Conservation (phyloP, 2,888 invertebrate species). For the Odiellus spinosus region DNA sequence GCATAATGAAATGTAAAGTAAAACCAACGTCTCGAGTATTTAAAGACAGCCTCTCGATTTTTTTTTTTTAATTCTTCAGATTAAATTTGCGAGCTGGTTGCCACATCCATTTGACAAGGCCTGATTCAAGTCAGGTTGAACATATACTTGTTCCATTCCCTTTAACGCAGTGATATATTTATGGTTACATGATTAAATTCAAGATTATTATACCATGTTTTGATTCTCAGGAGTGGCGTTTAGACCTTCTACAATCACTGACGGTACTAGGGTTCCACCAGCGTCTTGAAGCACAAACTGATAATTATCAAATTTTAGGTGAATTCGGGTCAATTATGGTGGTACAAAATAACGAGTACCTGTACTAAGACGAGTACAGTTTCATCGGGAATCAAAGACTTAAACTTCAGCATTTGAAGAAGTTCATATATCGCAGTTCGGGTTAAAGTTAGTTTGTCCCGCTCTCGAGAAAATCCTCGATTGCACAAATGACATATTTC, state of each 20-base stretch:
- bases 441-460: conserved; percentile 83
- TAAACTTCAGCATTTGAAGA: conserved; percentile 87
- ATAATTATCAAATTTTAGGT: conserved; percentile 1
- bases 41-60: too few relatives aligned
- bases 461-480: conserved; percentile 72
- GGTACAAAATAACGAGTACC: too few relatives aligned
- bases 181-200: too few relatives aligned
- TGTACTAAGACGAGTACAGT: conserved; percentile 85
- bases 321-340: neutral
- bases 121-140: too few relatives aligned
- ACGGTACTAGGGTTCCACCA: conserved; percentile 72
- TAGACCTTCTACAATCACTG: conserved; percentile 45
- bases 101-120: too few relatives aligned
- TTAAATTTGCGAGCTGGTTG: too few relatives aligned
- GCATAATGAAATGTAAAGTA: too few relatives aligned
- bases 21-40: too few relatives aligned
- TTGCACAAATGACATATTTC: conserved; percentile 82
- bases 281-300: conserved; percentile 47
- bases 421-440: conserved; percentile 84
- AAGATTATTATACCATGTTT: conserved; percentile 13
- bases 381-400: conserved; percentile 80
- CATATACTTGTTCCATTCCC: too few relatives aligned
- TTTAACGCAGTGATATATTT: too few relatives aligned
- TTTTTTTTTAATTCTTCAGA: too few relatives aligned
- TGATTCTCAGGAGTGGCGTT: conserved; percentile 24